phyloP scores from a whole-genome alignment of 2,113 vertebrate species.

The Copsychus sechellarum region DNA sequence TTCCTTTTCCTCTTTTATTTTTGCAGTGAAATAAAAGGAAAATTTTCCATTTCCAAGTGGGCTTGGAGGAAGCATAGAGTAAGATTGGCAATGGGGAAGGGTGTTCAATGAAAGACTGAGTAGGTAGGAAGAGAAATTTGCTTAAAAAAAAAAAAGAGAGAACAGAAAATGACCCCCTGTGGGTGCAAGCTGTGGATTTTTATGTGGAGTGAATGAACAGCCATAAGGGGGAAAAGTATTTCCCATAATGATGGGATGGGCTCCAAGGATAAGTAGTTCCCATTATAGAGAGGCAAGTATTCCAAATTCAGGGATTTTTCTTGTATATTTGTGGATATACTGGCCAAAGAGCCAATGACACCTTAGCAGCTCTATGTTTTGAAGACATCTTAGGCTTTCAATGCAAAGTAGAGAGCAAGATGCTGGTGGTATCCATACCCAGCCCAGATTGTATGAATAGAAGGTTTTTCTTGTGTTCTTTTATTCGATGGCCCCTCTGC shows the following conservation, averaged over 20 bases:
- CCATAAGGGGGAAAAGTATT: neutral
- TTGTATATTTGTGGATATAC: neutral
- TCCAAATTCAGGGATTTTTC: neutral
- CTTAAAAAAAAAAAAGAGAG: neutral
- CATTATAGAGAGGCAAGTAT: neutral
- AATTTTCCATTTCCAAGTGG: neutral
- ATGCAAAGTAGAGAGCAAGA: neutral
- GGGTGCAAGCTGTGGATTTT: neutral
- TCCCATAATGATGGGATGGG: neutral
- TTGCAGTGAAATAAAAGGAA: neutral
- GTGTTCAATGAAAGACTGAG: neutral
- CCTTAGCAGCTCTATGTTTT: neutral
- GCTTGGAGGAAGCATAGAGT: neutral
- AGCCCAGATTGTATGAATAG: neutral
- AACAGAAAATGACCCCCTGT: neutral
- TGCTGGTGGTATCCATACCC: neutral
- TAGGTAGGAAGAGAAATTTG: neutral
- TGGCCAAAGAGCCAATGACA: neutral
- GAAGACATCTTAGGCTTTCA: neutral
- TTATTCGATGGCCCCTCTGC: slow-evolving; percentile 30
- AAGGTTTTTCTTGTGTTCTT: slow-evolving; percentile 27
- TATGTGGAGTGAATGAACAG: neutral
- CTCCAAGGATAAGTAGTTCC: neutral
- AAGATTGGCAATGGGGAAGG: neutral
- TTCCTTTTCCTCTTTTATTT: neutral